Base-by-base conservation (phyloP, 2,888 invertebrate species). In the Myopa testacea region DNA sequence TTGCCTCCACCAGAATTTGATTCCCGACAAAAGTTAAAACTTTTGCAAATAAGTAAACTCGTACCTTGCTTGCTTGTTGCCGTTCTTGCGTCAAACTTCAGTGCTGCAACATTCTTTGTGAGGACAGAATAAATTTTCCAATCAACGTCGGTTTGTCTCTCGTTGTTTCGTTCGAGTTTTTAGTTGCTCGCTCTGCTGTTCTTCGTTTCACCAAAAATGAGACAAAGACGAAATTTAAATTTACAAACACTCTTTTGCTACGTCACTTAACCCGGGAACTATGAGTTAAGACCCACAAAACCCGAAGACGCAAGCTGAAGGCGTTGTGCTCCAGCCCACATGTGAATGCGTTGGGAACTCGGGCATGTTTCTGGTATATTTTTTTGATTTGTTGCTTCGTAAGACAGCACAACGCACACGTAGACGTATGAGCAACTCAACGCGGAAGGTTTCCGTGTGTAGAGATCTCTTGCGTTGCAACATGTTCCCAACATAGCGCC, bases 61-160 rank as follows among this genome's bases (percentile, higher is more conserved):
- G 19, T 76, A 19, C 14, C n/a, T 63, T 12, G 71, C 58, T 50
- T 69, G 67, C 55, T 77, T 68, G 55, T 67, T 52, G 60, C 45
- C 19, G 67, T 67, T 34, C 40, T 78, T 73, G 50, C 72, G 45
- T 79, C 79, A 79, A 26, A 26, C 63, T 19, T 63, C 65, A 8
- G 10, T 8, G 65, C 16, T 16, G 45, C 63, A 76, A 80, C 68
- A 76, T 78, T 78, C 81, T 79, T 80, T 80, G 71, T 76, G 81
- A 75, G 70, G 71, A 80, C 81, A 81, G 82, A 80, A 83, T 83
- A 83, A 82, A 83, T 82, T 83, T 83, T 81, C 79, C 82, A 83
- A 83, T 83, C 82, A 83, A 81, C 82, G 81, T 82, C 45, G 79
- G 82, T 80, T 81, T 83, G 82, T 81, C 77, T 81, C 52, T n/a